Evolutionary conservation across 2,888 invertebrate species (phyloP).

Genomic region (Ernsta delagoae): DNA sequence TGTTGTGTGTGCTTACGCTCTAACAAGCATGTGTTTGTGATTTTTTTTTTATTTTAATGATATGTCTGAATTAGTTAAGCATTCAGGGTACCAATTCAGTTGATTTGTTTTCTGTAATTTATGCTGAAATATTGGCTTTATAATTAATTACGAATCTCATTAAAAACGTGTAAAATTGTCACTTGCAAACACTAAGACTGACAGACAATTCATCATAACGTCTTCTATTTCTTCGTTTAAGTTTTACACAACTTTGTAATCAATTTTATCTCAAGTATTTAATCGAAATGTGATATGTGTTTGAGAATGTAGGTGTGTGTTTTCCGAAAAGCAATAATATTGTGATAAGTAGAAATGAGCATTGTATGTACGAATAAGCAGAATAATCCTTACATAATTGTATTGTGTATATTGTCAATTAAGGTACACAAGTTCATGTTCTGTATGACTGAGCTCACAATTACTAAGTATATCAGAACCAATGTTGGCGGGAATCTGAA

Average conservation of each 20-base stretch:
- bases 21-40: conserved; percentile 83
- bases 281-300: conserved; percentile 80
- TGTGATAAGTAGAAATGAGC: conserved; percentile 75
- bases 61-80: conserved; percentile 44
- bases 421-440: conserved; percentile 48
- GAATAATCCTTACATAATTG: conserved; percentile 60
- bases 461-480: conserved; percentile 21
- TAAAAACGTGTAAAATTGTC: conserved; percentile 27
- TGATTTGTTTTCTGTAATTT: conserved; percentile 74
- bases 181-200: conserved; percentile 66
- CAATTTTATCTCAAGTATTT: conserved; percentile 61
- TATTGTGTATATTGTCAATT: conserved; percentile 75
- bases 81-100: conserved; percentile 56
- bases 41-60: conserved; percentile 53
- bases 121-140: conserved; percentile 77
- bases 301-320: conserved; percentile 73
- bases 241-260: conserved; percentile 49
- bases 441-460: conserved; percentile 51
- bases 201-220: conserved; percentile 57
- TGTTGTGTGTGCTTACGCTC: conserved; percentile 82
- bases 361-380: conserved; percentile 62
- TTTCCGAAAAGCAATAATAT: conserved; percentile 80
- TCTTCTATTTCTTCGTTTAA: conserved; percentile 54
- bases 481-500: background rate
- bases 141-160: conserved; percentile 48